phyloP scores from a whole-genome alignment of 2,797 vertebrate genomes.

The Ibycter americanus region DNA sequence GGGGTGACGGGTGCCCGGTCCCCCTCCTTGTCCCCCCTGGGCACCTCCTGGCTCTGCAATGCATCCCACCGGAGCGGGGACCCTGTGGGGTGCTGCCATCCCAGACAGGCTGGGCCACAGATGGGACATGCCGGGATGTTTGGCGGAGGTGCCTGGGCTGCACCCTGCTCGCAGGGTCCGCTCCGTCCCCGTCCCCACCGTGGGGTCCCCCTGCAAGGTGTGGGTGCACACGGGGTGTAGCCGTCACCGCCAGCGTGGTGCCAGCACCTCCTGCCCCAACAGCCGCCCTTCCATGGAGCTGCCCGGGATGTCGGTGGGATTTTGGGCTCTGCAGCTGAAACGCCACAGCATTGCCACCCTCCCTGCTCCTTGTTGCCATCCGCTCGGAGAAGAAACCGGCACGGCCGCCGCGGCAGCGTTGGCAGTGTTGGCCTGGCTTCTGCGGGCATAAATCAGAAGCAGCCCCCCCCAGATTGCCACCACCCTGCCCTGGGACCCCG shows the following conservation, averaged over 20 bases:
- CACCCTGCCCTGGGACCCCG: rapidly evolving
- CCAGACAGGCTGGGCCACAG: rapidly evolving
- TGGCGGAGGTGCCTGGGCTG: not conserved
- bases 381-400: rapidly evolving
- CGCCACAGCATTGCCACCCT: rapidly evolving
- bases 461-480: rapidly evolving
- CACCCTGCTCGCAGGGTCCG: not conserved
- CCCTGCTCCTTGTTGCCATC: not conserved
- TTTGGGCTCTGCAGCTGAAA: not conserved
- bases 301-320: not conserved
- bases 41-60: not conserved
- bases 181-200: not conserved
- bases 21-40: not conserved
- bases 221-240: not conserved
- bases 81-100: not conserved
- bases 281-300: not conserved
- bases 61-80: not conserved
- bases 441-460: not conserved
- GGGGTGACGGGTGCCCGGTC: not conserved
- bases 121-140: rapidly evolving
- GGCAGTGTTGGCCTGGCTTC: rapidly evolving
- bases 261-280: not conserved
- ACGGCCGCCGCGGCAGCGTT: not conserved
- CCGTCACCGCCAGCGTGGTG: too few species aligned
- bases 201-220: not conserved